Evolutionary conservation across 2,888 invertebrate species (phyloP).

Genomic region (Zhuqinia jingwanae): DNA sequence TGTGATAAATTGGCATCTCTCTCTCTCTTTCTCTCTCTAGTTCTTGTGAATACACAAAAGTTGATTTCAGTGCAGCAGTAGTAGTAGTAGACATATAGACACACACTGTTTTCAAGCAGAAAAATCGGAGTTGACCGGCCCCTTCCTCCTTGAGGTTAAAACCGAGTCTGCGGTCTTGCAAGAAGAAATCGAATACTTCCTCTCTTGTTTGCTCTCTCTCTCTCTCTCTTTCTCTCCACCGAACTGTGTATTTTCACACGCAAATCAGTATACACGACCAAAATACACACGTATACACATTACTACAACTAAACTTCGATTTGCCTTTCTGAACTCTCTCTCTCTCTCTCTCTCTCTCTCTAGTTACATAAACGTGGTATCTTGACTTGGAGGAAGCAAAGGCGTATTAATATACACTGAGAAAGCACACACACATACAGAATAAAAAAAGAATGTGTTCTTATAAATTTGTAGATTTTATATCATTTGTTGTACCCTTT

Average conservation of each 20-base stretch:
- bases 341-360: no score
- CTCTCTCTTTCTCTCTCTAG: constrained; percentile 19
- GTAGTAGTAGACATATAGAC: no score
- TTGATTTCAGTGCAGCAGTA: neutral
- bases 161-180: constrained; percentile 73
- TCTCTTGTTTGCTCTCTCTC: constrained; percentile 43
- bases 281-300: neutral
- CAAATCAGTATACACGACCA: constrained; percentile 26
- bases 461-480: neutral
- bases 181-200: constrained; percentile 75
- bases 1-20: constrained; percentile 79
- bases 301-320: neutral
- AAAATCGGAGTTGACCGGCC: constrained; percentile 72
- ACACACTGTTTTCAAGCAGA: constrained; percentile 66
- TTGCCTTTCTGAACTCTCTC: neutral
- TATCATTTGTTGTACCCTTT: neutral
- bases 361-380: neutral
- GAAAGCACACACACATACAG: neutral
- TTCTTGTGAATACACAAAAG: constrained; percentile 5
- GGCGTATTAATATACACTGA: neutral
- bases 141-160: constrained; percentile 75
- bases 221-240: neutral
- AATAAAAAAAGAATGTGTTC: constrained; percentile 11
- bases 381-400: neutral
- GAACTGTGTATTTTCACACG: constrained; percentile 43